phyloP scores from a whole-genome alignment of 2,113 vertebrate species.

The Laticauda laticaudata region DNA sequence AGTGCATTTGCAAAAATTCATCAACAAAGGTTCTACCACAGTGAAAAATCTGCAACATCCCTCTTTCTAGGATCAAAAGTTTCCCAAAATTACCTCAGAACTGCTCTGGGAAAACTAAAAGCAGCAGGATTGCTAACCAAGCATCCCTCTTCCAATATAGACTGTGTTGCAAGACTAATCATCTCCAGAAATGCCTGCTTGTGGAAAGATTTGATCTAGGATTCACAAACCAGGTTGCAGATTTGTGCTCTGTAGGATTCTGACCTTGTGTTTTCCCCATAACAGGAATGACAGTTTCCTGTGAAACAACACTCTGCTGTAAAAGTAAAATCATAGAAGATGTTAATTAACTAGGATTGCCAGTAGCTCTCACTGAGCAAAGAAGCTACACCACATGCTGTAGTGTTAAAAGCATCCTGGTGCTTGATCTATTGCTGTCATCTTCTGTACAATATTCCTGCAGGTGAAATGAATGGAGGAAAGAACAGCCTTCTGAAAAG shows the following conservation, averaged over 20 bases:
- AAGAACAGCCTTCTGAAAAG: not conserved
- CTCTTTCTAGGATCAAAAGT: not conserved
- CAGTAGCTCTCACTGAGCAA: constrained; percentile 41
- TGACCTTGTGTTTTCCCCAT: constrained; percentile 14
- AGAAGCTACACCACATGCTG: constrained; percentile 22
- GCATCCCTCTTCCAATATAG: not conserved
- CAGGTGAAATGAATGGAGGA: not conserved
- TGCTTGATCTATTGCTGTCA: not conserved
- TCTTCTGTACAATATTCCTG: not conserved
- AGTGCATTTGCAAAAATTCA: not conserved
- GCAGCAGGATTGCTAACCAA: not conserved
- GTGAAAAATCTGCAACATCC: not conserved
- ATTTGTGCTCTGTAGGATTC: not conserved
- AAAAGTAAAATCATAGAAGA: constrained; percentile 1
- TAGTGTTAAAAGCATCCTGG: constrained; percentile 38
- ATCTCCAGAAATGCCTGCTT: constrained; percentile 34
- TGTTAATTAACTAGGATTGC: constrained; percentile 40
- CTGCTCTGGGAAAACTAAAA: not conserved
- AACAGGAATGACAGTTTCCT: not conserved
- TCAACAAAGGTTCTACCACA: not conserved
- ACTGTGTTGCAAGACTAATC: not conserved
- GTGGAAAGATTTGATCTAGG: constrained; percentile 4
- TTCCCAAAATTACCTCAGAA: not conserved
- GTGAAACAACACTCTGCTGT: constrained; percentile 33
- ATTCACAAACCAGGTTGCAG: constrained; percentile 26